Evolutionary conservation across 2,113 vertebrate genomes (phyloP), one percentile per base, ranked within the genome.

Genomic region (Rhodinocichla rosea): DNA sequence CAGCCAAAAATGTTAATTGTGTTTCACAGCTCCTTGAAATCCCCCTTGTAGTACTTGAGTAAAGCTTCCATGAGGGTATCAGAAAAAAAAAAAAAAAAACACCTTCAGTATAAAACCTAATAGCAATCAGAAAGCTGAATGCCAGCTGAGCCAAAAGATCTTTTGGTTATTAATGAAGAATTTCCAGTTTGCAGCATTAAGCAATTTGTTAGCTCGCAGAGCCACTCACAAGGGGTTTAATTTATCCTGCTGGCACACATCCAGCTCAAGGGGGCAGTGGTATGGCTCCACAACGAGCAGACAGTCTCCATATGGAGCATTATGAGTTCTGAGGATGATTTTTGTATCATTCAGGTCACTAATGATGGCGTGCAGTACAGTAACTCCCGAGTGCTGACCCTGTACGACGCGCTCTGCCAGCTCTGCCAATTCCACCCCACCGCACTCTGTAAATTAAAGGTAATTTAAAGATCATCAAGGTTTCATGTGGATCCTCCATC

Each of bases 391-490:
- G 97, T 98, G 73, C 84, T 98, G 94, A 98, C 98, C 23, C 96
- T 99, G 87, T 98, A 98, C 27, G 97, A 98, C 3, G 98, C 97
- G 5, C 93, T 98, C 45, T 98, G 98, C 96, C 98, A 99, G 96
- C 90, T 96, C 84, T 98, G 98, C 70, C 93, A 97, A 52, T 94
- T 94, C 11, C 97, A 97, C 10, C 94, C 90, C 74, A 96, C 97
- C 20, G 97, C 97, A 97, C 97, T 98, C 95, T 98, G 98, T 97
- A 98, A 98, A 98, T 98, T 98, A 98, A 99, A 98, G 98, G 98
- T 98, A 99, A 98, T 97, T 95, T 91, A 97, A 97, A 95, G 67
- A 96, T 94, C 92, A 81, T 94, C 85, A 94, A 92, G 83, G 59
- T 94, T 97, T 95, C 93, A 94, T 73, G 82, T 2, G 55, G 42